phyloP scores from a whole-genome alignment of 2,113 vertebrate species.

The Diphyllodes magnificus region DNA sequence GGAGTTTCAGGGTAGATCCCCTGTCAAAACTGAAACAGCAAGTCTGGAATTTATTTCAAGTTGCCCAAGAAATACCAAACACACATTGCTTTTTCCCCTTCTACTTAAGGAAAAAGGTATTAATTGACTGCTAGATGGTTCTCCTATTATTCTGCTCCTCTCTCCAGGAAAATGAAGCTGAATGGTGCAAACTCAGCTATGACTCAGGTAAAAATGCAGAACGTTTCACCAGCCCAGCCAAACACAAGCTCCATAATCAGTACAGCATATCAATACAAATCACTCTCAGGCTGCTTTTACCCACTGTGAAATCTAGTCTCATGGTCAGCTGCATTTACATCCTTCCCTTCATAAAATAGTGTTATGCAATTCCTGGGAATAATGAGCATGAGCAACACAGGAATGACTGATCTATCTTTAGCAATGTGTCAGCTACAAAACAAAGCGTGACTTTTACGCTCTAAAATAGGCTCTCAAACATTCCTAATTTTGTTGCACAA shows the following conservation, averaged over 20 bases:
- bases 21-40: neutral
- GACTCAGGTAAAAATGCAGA: neutral
- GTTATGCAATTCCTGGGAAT: neutral
- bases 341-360: neutral
- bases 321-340: neutral
- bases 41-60: neutral
- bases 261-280: neutral
- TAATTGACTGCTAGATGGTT: neutral
- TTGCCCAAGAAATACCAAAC: neutral
- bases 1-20: fast-evolving
- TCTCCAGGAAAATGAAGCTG: neutral
- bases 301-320: neutral
- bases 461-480: neutral
- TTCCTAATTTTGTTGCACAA: neutral
- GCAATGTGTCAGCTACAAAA: neutral
- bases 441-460: fast-evolving
- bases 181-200: neutral
- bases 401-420: neutral
- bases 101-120: neutral
- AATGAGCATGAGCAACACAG: neutral
- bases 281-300: neutral
- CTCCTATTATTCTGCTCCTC: neutral
- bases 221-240: neutral
- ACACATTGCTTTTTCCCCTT: neutral
- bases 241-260: neutral